Evolutionary conservation across 2,797 vertebrate species (phyloP).

Genomic region (Sebastes iracundus): DNA sequence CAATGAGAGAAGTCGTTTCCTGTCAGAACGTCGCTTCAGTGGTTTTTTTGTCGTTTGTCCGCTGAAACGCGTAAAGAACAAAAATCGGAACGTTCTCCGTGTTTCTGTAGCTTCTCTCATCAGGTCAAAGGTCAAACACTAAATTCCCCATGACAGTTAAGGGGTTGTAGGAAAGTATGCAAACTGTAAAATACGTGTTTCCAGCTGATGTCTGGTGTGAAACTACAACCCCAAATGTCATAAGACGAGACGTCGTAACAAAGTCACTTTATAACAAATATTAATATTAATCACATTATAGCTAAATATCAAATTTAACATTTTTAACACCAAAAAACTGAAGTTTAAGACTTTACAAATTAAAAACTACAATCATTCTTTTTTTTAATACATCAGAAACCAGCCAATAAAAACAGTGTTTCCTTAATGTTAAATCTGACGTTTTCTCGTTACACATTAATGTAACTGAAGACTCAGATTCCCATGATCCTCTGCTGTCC

Average conservation of each 20-base stretch:
- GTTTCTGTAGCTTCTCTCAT: neutral
- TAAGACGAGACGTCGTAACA: no score
- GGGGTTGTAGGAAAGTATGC: neutral
- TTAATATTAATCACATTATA: no score
- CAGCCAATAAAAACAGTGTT: no score
- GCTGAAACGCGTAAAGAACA: neutral
- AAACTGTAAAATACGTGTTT: neutral
- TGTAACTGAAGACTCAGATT: neutral
- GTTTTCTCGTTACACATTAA: no score
- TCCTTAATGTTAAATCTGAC: no score
- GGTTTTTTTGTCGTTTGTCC: neutral
- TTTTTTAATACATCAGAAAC: no score
- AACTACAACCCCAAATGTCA: no score
- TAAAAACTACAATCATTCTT: no score
- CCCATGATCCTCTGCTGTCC: slow-evolving; percentile 7
- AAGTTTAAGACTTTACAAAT: no score
- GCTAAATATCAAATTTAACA: no score
- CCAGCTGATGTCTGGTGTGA: neutral
- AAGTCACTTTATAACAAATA: no score
- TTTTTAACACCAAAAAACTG: no score
- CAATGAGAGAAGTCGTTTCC: neutral
- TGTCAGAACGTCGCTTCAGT: neutral
- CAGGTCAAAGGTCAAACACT: slow-evolving; percentile 9
- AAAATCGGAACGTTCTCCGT: neutral
- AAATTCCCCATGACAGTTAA: neutral